Evolutionary conservation across 2,113 vertebrate genomes (phyloP), one percentile per base, ranked within the genome.

Genomic region (Dascyllus trimaculatus): DNA sequence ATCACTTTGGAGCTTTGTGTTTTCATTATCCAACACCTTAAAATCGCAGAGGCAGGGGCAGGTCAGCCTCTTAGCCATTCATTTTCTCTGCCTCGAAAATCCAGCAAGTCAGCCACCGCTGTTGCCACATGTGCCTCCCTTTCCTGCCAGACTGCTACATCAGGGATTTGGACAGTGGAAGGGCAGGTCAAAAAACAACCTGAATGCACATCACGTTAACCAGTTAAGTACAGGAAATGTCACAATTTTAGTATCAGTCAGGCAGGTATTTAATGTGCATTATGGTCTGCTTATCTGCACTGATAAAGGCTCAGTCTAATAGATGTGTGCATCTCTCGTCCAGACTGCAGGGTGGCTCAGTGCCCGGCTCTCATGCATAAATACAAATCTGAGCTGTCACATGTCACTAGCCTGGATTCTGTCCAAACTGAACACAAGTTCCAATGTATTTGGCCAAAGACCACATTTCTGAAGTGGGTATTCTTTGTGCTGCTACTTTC

Each of bases 321-420:
- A 0, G 60, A 71, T 19, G 60, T 32, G 60, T 51, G 24, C 43
- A 7, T 19, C 35, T 24, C 40, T 26, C 17, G 19, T 49, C 61
- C 76, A 64, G 38, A 57, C 67, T 24, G 43, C 52, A n/a, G 11
- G 19, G 21, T 79, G 53, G 71, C 69, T 71, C 76, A 78, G 4
- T 9, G 45, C 29, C 43, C 22, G 67, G 60, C 60, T 57, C 29
- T 54, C 68, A 49, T 40, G 22, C 22, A 61, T 51, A 32, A 43
- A 49, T 22, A 21, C 40, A 49, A 62, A 64, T 32, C 18, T 11
- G 40, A 70, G 51, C 51, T 65, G 40, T 35, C 65, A 32, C 38
- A 68, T 45, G 25, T 61, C 32, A 29, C 5, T 35, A 10, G 6
- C 2, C 52, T 14, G 25, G 52, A 56, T 62, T 78, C 66, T 22